Evolutionary conservation across 2,888 invertebrate species (phyloP), one percentile per base, ranked within the genome.

Genomic region (Spilarctia lutea): DNA sequence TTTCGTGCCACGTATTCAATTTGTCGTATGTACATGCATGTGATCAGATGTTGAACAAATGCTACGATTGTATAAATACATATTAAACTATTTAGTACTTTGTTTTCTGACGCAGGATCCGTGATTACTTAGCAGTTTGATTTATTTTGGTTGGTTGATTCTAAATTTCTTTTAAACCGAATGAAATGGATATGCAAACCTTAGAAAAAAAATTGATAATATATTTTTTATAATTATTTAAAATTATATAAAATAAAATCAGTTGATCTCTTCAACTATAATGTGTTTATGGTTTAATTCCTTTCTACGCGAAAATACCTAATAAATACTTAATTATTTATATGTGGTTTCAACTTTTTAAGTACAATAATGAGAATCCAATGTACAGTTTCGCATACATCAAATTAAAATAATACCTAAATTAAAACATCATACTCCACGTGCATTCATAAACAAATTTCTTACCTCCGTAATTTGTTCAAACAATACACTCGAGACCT

Each of bases 371-470:
- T 20, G 10, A n/a, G 24, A 56, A n/a, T n/a, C 11, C 6, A 10
- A 8, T 67, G 27, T 18, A 27, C 8, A 67, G 42, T 18, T 67
- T 67, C 67, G 42, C 67, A 30, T 27, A 27, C 30, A 48, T 20
- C 0, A 20, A 30, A 45, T 68, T 48, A 0, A 30, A 48, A 45
- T 45, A 27, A 3, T 35, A 69, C n/a, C 69, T n/a, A n/a, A 56
- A 70, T 60, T 60, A 63, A 70, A 60, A 70, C 60, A 52, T 33
- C 35, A 48, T 35, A 69, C 30, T 65, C 11, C 65, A 71, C 71
- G 24, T 71, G 60, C 60, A 60, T 70, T 70, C 60, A 65, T 33
- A 79, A 79, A 68, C 65, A 72, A 45, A 75, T 72, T 67, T 33
- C 13, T 30, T 63, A 75, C 65, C 68, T 69, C 74, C 67, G 30